Percentiles rank a stretch among this genome's conserved stretches.
Evolutionary conservation across 2,888 invertebrate genomes (phyloP).

Genomic region (Phortica magna): DNA sequence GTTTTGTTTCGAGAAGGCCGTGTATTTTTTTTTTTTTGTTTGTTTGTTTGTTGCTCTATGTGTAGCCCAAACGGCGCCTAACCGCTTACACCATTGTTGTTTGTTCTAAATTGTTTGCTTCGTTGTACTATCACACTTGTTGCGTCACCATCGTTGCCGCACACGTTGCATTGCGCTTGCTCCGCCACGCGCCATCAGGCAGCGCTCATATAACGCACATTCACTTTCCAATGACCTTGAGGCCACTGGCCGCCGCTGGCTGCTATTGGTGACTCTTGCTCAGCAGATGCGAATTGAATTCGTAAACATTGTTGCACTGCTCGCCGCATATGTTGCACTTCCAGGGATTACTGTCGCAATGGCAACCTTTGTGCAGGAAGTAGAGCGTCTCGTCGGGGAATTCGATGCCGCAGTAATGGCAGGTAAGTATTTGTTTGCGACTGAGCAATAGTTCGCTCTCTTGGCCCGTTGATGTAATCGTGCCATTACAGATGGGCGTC

Average conservation of each 20-base stretch:
- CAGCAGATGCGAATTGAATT: constrained; percentile 96
- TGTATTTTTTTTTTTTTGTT: constrained; percentile 25
- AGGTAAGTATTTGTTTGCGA: constrained; percentile 83
- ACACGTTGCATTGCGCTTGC: background rate
- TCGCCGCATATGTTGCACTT: constrained; percentile 99
- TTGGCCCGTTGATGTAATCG: constrained; percentile 86
- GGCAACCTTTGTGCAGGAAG: constrained; percentile 98
- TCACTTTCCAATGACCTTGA: constrained; percentile 21
- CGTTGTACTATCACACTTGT: constrained; percentile 40
- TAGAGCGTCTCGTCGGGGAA: constrained; percentile 98
- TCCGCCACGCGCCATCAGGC: background rate
- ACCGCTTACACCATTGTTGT: background rate
- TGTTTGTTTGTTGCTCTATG: constrained; percentile 36
- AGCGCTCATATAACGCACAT: background rate
- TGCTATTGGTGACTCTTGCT: constrained; percentile 93
- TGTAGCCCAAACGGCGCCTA: constrained; percentile 10
- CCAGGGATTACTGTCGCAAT: constrained; percentile 97
- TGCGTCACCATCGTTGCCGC: constrained; percentile 28
- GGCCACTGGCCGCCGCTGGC: constrained; percentile 59
- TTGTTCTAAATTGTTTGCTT: constrained; percentile 20
- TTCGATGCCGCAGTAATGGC: constrained; percentile 94
- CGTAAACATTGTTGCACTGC: constrained; percentile 95
- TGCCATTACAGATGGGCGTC: constrained; percentile 80
- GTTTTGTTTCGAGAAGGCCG: background rate
- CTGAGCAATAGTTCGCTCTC: constrained; percentile 79